These are phyloP conservation scores for Ptyas mucosa DNA, from an alignment of 2,113 vertebrate genomes.

Conservation along the genomic window DNA sequence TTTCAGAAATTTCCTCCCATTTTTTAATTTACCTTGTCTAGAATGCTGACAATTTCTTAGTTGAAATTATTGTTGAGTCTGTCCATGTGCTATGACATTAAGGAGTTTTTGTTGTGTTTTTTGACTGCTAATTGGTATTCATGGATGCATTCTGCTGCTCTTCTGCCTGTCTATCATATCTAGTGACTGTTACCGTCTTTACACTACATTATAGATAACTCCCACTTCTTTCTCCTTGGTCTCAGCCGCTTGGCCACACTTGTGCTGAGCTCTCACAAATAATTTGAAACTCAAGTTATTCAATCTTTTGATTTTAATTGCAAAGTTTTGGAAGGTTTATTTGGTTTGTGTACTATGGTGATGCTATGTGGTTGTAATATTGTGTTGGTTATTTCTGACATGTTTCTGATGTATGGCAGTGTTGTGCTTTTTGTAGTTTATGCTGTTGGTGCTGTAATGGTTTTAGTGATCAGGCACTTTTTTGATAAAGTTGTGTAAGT, in stretches of 20 bases:
- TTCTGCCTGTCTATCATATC: neutral
- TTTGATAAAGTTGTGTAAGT: neutral
- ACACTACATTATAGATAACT: neutral
- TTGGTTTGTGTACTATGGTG: neutral
- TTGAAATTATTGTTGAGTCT: neutral
- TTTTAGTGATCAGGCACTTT: neutral
- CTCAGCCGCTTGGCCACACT: too few relatives aligned
- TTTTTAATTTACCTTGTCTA: neutral
- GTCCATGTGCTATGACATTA: neutral
- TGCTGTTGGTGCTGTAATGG: neutral
- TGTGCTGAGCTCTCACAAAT: too few relatives aligned
- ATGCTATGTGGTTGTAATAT: neutral
- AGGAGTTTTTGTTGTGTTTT: neutral
- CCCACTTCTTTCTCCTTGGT: neutral
- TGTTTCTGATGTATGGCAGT: neutral
- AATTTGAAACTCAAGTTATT: neutral
- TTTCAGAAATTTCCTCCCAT: neutral
- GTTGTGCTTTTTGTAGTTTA: neutral
- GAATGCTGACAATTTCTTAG: neutral
- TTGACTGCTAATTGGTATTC: neutral
- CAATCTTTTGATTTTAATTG: neutral
- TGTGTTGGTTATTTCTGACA: neutral
- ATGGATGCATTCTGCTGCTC: neutral
- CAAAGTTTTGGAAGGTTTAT: neutral
- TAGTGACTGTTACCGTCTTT: neutral